These are phyloP conservation scores for Actenoides hombroni DNA, from an alignment of 2,113 vertebrate genomes.

Conservation along the genomic window DNA sequence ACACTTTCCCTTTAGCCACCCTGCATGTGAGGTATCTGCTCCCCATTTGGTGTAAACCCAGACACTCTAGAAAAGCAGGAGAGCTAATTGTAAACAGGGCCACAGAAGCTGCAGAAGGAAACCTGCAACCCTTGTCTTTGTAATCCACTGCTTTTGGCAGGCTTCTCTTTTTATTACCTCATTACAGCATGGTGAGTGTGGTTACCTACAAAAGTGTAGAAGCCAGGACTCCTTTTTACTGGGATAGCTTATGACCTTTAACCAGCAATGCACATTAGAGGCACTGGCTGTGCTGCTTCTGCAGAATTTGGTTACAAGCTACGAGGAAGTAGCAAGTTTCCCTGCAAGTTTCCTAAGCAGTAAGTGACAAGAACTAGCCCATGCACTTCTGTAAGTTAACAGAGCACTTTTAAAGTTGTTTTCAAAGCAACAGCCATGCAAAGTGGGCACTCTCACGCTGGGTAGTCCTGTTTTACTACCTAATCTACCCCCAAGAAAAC, in stretches of 20 bases:
- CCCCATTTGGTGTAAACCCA: not conserved
- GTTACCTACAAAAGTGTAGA: not conserved
- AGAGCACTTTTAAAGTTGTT: not conserved
- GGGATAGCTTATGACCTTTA: not conserved
- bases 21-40: not conserved
- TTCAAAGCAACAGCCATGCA: not conserved
- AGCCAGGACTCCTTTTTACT: not conserved
- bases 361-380: not conserved
- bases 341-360: not conserved
- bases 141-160: not conserved
- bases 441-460: not conserved
- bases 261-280: not conserved
- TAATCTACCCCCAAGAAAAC: not conserved
- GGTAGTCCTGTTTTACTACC: not conserved
- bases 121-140: not conserved
- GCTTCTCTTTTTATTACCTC: not conserved
- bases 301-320: not conserved
- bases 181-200: not conserved
- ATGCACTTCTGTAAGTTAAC: not conserved
- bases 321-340: not conserved
- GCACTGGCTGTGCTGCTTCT: not conserved
- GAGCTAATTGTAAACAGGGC: not conserved
- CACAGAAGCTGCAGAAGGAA: not conserved
- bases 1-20: not conserved
- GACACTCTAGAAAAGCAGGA: not conserved